A percentile compares a stretch with the other conserved stretches of the same genome.
Conservation (phyloP, 2,797 vertebrate species). For the Lagocephalus sceleratus region DNA sequence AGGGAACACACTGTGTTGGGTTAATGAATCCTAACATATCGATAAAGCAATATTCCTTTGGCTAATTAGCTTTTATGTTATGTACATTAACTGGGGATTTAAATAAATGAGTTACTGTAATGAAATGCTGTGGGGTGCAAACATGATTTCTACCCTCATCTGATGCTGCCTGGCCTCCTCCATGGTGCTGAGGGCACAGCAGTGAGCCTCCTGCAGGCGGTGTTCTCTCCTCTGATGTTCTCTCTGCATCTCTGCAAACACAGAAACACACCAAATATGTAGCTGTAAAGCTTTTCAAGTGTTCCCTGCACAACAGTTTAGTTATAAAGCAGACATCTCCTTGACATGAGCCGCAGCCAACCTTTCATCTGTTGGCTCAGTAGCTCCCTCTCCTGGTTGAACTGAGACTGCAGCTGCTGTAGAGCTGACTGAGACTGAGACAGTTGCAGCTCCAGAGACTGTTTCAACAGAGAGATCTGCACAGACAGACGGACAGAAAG, state of each 20-base stretch:
- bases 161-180: slow-evolving; percentile 91
- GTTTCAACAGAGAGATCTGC: slow-evolving; percentile 94
- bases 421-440: slow-evolving; percentile 94
- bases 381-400: slow-evolving; percentile 94
- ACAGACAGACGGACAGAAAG: slow-evolving; percentile 1
- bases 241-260: slow-evolving; percentile 80
- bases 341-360: slow-evolving; percentile 3
- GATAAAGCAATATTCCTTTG: no score
- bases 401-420: slow-evolving; percentile 94
- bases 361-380: slow-evolving; percentile 90
- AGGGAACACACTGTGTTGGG: no score
- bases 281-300: no score
- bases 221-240: slow-evolving; percentile 92
- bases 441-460: slow-evolving; percentile 95
- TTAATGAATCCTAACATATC: no score
- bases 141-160: slow-evolving; percentile 77
- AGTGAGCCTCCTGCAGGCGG: slow-evolving; percentile 91
- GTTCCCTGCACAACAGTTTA: no score
- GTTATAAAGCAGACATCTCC: no score
- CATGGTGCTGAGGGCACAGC: slow-evolving; percentile 91
- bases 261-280: neutral
- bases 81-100: neutral
- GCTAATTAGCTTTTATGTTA: no score
- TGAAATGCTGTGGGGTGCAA: neutral
- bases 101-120: neutral